Conservation (phyloP, 2,113 vertebrate genomes). For the Leucoraja erinaceus region DNA sequence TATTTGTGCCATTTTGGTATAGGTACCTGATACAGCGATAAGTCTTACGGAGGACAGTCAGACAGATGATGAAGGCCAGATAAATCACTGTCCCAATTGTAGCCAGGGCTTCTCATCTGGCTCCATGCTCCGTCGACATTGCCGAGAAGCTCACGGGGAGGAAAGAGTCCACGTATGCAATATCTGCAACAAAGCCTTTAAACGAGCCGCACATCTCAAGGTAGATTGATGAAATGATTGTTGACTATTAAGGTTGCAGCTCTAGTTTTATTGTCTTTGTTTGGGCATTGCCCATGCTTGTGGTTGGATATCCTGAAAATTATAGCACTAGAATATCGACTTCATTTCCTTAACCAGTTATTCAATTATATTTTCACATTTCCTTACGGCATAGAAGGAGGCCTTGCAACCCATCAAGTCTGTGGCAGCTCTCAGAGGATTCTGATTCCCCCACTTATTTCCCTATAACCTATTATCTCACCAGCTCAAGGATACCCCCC, state of each 20-base stretch:
- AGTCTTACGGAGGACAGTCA: constrained; percentile 55
- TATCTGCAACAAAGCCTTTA: constrained; percentile 89
- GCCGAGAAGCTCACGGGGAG: constrained; percentile 67
- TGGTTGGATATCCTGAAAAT: neutral
- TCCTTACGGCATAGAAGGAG: too few relatives aligned
- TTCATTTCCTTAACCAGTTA: neutral
- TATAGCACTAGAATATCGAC: neutral
- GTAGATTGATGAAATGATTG: constrained; percentile 51
- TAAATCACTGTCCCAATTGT: constrained; percentile 83
- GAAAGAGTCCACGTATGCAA: constrained; percentile 85
- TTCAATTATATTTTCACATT: neutral
- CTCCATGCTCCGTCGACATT: constrained; percentile 73
- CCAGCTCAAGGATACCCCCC: too few relatives aligned
- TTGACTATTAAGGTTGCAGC: neutral
- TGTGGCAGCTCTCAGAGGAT: too few relatives aligned
- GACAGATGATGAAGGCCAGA: constrained; percentile 58
- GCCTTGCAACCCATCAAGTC: too few relatives aligned
- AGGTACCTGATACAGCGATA: constrained; percentile 66
- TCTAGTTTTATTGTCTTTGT: neutral
- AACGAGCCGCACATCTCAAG: constrained; percentile 92
- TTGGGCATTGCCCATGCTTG: neutral
- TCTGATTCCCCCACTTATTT: too few relatives aligned
- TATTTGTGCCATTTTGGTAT: constrained; percentile 22
- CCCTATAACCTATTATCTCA: too few relatives aligned
- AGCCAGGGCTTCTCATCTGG: constrained; percentile 68